Conservation (phyloP, 2,797 vertebrate genomes). For the Chrosomus eos region DNA sequence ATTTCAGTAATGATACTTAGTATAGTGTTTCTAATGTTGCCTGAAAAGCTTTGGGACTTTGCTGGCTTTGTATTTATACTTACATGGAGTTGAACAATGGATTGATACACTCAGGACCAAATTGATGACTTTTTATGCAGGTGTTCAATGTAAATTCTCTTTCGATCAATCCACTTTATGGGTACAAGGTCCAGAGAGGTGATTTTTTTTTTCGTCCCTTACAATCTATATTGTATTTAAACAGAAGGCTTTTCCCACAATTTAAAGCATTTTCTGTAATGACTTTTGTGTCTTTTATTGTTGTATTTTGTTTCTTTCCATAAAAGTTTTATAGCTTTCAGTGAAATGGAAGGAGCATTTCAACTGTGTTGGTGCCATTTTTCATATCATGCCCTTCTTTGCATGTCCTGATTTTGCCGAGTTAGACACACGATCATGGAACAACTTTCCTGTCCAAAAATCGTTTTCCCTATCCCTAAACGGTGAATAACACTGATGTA, state of each 20-base stretch:
- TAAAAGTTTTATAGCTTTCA: not conserved
- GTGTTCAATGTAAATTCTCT: not conserved
- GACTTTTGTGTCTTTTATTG: not conserved
- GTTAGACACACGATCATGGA: no score
- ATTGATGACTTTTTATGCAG: not conserved
- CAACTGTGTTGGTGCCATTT: not conserved
- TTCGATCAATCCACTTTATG: not conserved
- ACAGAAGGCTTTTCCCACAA: not conserved
- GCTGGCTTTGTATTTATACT: not conserved
- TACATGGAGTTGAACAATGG: not conserved
- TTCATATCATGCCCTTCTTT: not conserved
- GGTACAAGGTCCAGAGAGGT: not conserved
- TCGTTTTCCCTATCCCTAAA: no score
- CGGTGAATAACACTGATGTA: no score
- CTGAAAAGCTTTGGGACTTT: conserved; percentile 21
- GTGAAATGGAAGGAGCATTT: not conserved
- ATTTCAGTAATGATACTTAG: conserved; percentile 34
- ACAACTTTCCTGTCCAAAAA: no score
- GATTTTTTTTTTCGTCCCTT: no score
- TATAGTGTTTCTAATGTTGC: not conserved
- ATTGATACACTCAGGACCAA: not conserved
- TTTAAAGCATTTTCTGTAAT: conserved; percentile 3
- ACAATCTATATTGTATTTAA: not conserved
- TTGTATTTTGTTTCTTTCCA: not conserved
- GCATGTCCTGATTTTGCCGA: no score